phyloP scores from a whole-genome alignment of 1,140 invertebrate species.

The Neotoxoptera formosana region DNA sequence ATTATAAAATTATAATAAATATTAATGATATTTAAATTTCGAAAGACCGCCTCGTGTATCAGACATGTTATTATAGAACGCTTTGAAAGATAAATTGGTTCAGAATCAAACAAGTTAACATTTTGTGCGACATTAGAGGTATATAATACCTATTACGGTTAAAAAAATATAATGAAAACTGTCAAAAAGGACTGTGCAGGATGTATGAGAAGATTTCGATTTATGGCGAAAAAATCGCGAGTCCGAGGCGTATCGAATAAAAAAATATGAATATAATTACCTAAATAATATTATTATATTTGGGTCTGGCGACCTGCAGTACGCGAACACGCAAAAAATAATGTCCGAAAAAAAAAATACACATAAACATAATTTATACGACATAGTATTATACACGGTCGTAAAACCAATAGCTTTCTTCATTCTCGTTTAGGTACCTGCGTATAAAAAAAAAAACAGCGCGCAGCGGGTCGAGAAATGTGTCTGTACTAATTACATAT shows the following conservation, averaged over 20 bases:
- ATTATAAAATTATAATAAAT: not conserved
- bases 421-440: not conserved
- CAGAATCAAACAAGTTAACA: not conserved
- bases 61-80: not conserved
- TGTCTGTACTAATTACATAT: not conserved
- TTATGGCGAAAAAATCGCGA: not conserved
- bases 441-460: no score
- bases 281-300: not conserved
- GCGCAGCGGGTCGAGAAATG: not conserved
- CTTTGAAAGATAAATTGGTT: not conserved
- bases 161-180: conserved; percentile 19
- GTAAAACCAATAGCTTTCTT: not conserved
- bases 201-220: not conserved
- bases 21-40: conserved; percentile 1
- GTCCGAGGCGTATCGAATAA: not conserved
- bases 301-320: not conserved
- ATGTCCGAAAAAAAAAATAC: not conserved
- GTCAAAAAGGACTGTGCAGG: not conserved
- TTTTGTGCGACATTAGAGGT: not conserved
- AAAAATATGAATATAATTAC: conserved; percentile 12
- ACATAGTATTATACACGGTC: not conserved
- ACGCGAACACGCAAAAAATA: not conserved
- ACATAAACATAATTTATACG: not conserved
- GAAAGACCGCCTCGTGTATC: not conserved
- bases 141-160: not conserved